Conservation (phyloP, 1,140 invertebrate genomes). For the Bombus waltoni region DNA sequence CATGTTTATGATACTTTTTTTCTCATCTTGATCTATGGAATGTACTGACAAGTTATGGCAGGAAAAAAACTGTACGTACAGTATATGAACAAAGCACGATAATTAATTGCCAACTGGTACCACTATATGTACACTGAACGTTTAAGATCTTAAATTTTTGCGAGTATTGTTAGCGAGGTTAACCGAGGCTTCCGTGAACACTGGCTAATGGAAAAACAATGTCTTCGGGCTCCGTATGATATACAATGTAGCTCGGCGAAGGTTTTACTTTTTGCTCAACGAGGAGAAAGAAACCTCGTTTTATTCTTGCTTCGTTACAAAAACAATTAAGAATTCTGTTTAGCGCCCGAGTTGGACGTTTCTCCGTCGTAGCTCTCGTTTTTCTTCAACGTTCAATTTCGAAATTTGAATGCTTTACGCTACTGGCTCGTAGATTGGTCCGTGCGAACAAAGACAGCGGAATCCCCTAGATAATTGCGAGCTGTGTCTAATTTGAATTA, state of each 20-base stretch:
- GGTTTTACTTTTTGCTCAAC: background rate
- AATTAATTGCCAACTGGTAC: too few species aligned
- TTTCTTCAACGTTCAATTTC: background rate
- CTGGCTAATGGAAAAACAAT: background rate
- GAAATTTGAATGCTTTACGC: background rate
- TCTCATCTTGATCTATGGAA: too few species aligned
- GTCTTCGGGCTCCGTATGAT: too few species aligned
- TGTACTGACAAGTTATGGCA: too few species aligned
- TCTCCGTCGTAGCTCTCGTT: background rate
- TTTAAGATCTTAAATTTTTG: background rate
- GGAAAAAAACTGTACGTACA: too few species aligned
- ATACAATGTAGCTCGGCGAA: background rate
- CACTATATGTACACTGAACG: too few species aligned
- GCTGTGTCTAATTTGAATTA: constrained; percentile 40
- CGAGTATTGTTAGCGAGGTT: background rate
- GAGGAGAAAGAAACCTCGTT: too few species aligned
- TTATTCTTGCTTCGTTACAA: background rate
- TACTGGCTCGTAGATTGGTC: background rate
- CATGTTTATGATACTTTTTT: too few species aligned
- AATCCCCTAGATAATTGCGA: constrained; percentile 15
- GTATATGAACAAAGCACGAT: too few species aligned
- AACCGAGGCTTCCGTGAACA: background rate
- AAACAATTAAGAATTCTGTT: background rate
- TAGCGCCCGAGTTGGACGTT: background rate
- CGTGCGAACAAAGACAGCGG: constrained; percentile 7